Percentiles rank a stretch among this genome's conserved stretches.
phyloP scores from a whole-genome alignment of 1,140 invertebrate species.

The Chrysomallon squamiferum region DNA sequence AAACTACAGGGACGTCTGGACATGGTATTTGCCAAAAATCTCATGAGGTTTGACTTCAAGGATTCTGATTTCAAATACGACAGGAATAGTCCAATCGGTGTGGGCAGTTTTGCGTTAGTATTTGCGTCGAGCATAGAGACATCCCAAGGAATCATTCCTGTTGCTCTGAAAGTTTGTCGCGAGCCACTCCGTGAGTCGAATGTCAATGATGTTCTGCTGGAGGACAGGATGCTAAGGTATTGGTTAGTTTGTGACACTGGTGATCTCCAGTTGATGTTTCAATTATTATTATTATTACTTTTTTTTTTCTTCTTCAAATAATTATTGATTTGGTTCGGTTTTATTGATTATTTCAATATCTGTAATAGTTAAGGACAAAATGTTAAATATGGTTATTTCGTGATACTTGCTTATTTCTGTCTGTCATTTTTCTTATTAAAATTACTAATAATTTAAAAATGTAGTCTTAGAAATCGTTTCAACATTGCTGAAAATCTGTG shows the following conservation, averaged over 20 bases:
- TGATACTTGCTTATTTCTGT: too few relatives aligned
- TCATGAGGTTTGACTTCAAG: slow-evolving; percentile 44
- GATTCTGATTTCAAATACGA: slow-evolving; percentile 32
- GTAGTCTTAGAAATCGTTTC: too few relatives aligned
- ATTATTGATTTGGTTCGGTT: background rate
- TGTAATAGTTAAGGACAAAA: too few relatives aligned
- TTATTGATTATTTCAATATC: background rate
- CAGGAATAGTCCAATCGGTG: slow-evolving; percentile 29
- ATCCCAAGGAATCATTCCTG: slow-evolving; percentile 6
- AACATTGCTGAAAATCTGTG: too few relatives aligned
- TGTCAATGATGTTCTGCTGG: slow-evolving; percentile 47
- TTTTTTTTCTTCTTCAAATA: background rate
- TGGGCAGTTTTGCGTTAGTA: slow-evolving; percentile 50
- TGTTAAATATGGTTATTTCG: too few relatives aligned
- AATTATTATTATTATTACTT: background rate
- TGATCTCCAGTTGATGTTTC: too few relatives aligned
- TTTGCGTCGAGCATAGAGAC: slow-evolving; percentile 25
- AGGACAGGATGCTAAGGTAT: slow-evolving; percentile 48
- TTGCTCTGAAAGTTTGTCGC: slow-evolving; percentile 47
- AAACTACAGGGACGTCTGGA: slow-evolving; percentile 42
- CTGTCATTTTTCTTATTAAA: too few relatives aligned
- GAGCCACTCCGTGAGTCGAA: slow-evolving; percentile 34
- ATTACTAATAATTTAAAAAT: too few relatives aligned
- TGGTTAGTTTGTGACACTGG: background rate
- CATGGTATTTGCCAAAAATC: slow-evolving; percentile 41